Conservation (phyloP, 2,888 invertebrate genomes). For the Eupeodes luniger region DNA sequence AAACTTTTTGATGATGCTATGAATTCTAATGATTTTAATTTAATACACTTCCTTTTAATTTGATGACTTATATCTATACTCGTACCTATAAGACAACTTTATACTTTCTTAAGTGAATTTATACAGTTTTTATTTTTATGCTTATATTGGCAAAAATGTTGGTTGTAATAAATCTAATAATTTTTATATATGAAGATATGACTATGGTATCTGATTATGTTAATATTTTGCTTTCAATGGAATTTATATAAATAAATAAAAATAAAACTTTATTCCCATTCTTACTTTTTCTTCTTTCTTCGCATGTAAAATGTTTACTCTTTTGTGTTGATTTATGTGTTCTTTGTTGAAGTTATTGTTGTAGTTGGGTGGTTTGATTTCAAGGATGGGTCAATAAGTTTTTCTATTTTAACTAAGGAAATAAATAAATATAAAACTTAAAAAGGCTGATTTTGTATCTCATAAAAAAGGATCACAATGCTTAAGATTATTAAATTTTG, state of each 20-base stretch:
- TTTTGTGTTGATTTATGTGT: slow-evolving; percentile 8
- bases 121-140: neutral
- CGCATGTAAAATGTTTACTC: neutral
- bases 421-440: too few relatives aligned
- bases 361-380: neutral
- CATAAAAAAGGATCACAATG: too few relatives aligned
- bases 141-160: neutral
- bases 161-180: slow-evolving; percentile 26
- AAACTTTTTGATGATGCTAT: slow-evolving; percentile 30
- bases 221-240: slow-evolving; percentile 23
- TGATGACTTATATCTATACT: neutral
- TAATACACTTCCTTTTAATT: neutral
- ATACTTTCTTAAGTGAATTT: neutral
- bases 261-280: slow-evolving; percentile 1
- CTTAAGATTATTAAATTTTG: too few relatives aligned
- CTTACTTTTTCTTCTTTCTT: neutral
- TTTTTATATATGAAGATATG: neutral
- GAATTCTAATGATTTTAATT: slow-evolving; percentile 25
- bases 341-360: neutral
- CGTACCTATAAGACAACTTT: too few relatives aligned
- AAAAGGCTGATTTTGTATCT: too few relatives aligned
- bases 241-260: neutral
- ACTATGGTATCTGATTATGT: slow-evolving; percentile 32
- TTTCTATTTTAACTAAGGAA: too few relatives aligned
- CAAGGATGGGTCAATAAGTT: neutral